A percentile compares a stretch with the other conserved stretches of the same genome.
These are phyloP conservation scores for Pterophyllum scalare DNA, from an alignment of 2,113 vertebrate genomes.

Conservation along the genomic window DNA sequence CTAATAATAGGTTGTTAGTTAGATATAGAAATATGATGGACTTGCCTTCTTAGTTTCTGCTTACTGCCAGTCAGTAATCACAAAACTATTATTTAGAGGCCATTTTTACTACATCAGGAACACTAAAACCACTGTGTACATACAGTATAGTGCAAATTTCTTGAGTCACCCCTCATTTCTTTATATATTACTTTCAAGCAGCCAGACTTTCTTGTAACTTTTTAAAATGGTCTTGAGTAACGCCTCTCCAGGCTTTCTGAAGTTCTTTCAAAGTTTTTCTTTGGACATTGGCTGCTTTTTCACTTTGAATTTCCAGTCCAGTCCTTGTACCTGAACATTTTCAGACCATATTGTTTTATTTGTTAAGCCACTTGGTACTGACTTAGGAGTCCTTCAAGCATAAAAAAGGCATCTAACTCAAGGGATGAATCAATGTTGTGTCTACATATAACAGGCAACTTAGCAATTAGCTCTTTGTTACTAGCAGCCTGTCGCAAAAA, in stretches of 20 bases:
- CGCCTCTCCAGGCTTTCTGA: not conserved
- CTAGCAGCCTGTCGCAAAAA: not conserved
- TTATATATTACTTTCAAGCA: not conserved
- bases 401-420: not conserved
- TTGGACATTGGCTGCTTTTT: fast-evolving
- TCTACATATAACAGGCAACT: not conserved
- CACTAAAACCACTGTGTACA: not conserved
- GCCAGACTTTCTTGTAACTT: not conserved
- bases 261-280: not conserved
- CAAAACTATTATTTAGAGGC: too few species aligned
- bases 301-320: not conserved
- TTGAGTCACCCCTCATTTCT: not conserved
- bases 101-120: too few species aligned
- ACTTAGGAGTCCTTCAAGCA: not conserved
- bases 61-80: too few species aligned
- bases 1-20: too few species aligned
- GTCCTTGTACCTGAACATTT: not conserved
- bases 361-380: not conserved
- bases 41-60: too few species aligned
- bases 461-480: not conserved
- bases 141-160: not conserved
- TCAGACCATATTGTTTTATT: not conserved
- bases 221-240: not conserved
- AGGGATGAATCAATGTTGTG: not conserved
- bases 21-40: too few species aligned